A percentile compares a stretch with the other conserved stretches of the same genome.
phyloP scores from a whole-genome alignment of 2,888 invertebrate species.

The Philhelius pedissequus region DNA sequence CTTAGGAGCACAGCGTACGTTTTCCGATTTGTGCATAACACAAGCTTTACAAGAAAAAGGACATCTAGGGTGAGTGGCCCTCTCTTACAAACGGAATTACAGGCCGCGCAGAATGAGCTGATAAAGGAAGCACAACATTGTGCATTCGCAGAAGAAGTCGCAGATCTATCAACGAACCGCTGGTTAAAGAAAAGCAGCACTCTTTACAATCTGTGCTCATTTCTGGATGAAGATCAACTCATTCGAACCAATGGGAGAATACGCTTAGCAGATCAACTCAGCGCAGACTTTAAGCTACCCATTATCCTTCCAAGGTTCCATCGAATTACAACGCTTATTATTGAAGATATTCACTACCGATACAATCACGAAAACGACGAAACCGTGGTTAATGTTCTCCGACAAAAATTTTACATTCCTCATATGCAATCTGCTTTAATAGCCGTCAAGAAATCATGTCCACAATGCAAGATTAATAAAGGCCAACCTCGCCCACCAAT shows the following conservation, averaged over 20 bases:
- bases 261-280: not conserved
- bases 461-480: too few relatives aligned
- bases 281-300: not conserved
- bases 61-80: too few relatives aligned
- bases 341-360: not conserved
- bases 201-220: not conserved
- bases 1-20: too few relatives aligned
- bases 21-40: too few relatives aligned
- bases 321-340: not conserved
- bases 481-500: too few relatives aligned
- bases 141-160: not conserved
- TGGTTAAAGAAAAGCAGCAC: not conserved
- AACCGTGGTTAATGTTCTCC: not conserved
- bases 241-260: not conserved
- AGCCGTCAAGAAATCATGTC: not conserved
- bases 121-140: not conserved
- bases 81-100: too few relatives aligned
- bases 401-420: not conserved
- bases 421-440: not conserved
- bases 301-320: not conserved
- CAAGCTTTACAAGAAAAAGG: too few relatives aligned
- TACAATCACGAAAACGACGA: not conserved
- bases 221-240: not conserved
- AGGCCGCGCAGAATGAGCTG: too few relatives aligned
- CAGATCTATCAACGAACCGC: not conserved